Evolutionary conservation across 2,113 vertebrate genomes (phyloP).

Genomic region (Eurystomus gularis): DNA sequence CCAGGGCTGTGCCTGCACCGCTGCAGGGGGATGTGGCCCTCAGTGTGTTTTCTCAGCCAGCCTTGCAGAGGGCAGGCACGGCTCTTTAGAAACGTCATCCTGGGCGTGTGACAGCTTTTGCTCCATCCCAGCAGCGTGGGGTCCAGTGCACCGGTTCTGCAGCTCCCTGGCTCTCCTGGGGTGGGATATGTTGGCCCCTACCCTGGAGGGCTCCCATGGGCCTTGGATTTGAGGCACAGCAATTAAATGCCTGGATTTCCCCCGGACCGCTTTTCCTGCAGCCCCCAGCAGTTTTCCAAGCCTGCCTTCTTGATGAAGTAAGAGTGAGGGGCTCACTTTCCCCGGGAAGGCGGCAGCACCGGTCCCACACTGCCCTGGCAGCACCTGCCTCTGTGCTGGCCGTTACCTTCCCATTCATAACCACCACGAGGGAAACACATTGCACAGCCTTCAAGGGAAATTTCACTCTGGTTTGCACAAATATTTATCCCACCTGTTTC

Average conservation of each 20-base stretch:
- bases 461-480: constrained; percentile 45
- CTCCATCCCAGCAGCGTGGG: accelerated
- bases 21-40: not conserved
- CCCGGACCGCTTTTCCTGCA: not conserved
- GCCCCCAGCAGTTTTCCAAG: not conserved
- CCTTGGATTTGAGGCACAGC: not conserved
- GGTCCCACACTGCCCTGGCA: not conserved
- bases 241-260: not conserved
- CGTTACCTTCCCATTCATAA: not conserved
- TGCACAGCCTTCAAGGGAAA: constrained; percentile 55
- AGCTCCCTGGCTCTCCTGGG: not conserved
- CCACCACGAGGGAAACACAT: constrained; percentile 44
- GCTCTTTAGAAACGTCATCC: accelerated
- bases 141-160: not conserved
- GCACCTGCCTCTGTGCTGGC: constrained; percentile 50
- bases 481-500: constrained; percentile 70
- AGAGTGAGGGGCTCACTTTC: not conserved
- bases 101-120: not conserved
- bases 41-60: accelerated
- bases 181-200: not conserved
- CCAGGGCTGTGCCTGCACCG: accelerated
- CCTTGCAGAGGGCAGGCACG: not conserved
- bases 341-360: not conserved
- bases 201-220: not conserved
- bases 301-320: not conserved